phyloP scores from a whole-genome alignment of 2,797 vertebrate genomes.

The Sebastes minor region DNA sequence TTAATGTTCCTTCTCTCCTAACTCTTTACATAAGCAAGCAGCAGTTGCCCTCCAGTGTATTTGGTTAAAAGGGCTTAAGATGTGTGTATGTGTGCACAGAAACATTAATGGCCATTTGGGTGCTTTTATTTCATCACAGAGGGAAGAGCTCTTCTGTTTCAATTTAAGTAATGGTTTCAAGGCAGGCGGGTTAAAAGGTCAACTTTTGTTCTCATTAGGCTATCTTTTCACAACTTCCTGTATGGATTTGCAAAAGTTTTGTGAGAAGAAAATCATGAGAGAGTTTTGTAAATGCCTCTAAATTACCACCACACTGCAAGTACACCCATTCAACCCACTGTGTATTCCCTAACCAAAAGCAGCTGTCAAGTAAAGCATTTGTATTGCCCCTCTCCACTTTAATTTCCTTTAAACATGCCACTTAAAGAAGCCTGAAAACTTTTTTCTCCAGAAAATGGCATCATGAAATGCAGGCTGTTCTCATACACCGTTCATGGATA shows the following conservation, averaged over 20 bases:
- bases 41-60: slow-evolving; percentile 65
- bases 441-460: not conserved
- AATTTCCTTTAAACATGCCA: slow-evolving; percentile 39
- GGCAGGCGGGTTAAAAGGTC: slow-evolving; percentile 56
- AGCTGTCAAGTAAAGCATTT: slow-evolving; percentile 48
- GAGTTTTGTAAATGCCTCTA: slow-evolving; percentile 35
- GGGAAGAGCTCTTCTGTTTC: slow-evolving; percentile 43
- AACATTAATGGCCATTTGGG: slow-evolving; percentile 60
- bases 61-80: slow-evolving; percentile 54
- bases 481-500: too few relatives aligned
- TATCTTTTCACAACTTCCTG: slow-evolving; percentile 37
- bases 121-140: slow-evolving; percentile 52
- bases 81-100: slow-evolving; percentile 38
- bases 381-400: slow-evolving; percentile 30
- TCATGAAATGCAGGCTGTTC: slow-evolving; percentile 9
- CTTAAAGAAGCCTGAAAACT: slow-evolving; percentile 14
- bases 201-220: slow-evolving; percentile 44
- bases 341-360: slow-evolving; percentile 46
- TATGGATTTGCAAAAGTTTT: slow-evolving; percentile 25
- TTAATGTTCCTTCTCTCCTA: slow-evolving; percentile 57
- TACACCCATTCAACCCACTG: not conserved
- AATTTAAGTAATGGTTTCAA: slow-evolving; percentile 58
- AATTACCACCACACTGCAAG: slow-evolving; percentile 19
- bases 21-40: slow-evolving; percentile 68
- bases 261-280: slow-evolving; percentile 14